Percentiles rank a stretch among this genome's conserved stretches.
These are phyloP conservation scores for Parazoanthus darwini DNA, from an alignment of 92 coral and sea anemone species.

Conservation along the genomic window DNA sequence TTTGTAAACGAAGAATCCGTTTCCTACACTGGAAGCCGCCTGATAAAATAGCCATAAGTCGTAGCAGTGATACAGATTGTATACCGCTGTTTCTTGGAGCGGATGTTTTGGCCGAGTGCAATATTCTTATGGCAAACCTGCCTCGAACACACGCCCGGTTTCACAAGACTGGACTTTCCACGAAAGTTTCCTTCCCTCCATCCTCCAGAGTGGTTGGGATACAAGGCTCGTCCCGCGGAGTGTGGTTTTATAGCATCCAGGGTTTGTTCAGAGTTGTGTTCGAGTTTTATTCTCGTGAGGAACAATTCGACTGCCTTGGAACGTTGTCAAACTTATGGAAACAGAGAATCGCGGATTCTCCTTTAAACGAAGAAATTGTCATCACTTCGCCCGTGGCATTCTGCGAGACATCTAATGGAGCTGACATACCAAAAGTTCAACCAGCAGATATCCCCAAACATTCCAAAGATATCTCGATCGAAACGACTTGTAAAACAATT, in stretches of 20 bases:
- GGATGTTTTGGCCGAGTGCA: slow-evolving; percentile 82
- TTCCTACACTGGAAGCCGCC: slow-evolving; percentile 65
- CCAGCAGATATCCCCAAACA: background rate
- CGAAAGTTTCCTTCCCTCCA: slow-evolving; percentile 74
- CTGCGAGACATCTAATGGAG: background rate
- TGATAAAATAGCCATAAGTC: slow-evolving; percentile 40
- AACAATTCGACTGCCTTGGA: slow-evolving; percentile 73
- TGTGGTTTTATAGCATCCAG: slow-evolving; percentile 93
- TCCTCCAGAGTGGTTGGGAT: slow-evolving; percentile 66
- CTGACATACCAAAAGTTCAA: background rate
- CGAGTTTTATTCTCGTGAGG: slow-evolving; percentile 81
- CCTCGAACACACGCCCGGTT: slow-evolving; percentile 92
- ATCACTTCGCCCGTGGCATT: slow-evolving; percentile 13
- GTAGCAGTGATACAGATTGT: slow-evolving; percentile 28
- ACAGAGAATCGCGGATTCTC: slow-evolving; percentile 66
- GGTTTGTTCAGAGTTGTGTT: slow-evolving; percentile 87
- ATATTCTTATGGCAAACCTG: slow-evolving; percentile 66
- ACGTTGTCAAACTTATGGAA: slow-evolving; percentile 69
- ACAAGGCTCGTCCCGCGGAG: slow-evolving; percentile 86
- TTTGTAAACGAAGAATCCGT: slow-evolving; percentile 71
- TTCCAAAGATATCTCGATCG: background rate
- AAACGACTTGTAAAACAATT: background rate
- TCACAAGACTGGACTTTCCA: slow-evolving; percentile 77
- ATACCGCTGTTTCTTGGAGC: slow-evolving; percentile 83
- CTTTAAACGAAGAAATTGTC: slow-evolving; percentile 51